A percentile compares a stretch with the other conserved stretches of the same genome.
phyloP scores from a whole-genome alignment of 2,113 vertebrate genomes.

The Pseudorhombus dupliciocellatus region DNA sequence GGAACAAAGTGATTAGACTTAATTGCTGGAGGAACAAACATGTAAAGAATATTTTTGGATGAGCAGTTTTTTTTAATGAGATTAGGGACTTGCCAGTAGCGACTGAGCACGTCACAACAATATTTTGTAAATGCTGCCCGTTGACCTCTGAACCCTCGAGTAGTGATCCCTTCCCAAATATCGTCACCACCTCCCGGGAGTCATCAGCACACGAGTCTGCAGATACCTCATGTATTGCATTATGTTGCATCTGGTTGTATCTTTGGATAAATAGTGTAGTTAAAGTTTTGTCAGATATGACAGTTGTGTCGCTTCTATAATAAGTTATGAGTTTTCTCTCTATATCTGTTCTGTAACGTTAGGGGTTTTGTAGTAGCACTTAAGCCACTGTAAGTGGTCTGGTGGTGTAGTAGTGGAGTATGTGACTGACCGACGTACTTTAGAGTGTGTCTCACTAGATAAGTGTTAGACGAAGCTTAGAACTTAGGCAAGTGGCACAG shows the following conservation, averaged over 20 bases:
- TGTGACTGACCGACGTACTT: background rate
- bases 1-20: constrained; percentile 25
- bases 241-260: background rate
- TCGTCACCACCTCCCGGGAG: constrained; percentile 27
- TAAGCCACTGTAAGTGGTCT: constrained; percentile 41
- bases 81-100: constrained; percentile 43
- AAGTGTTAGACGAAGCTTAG: constrained; percentile 17
- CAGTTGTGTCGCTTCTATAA: constrained; percentile 11
- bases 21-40: constrained; percentile 58
- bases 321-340: constrained; percentile 10
- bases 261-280: constrained; percentile 7
- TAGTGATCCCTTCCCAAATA: constrained; percentile 39
- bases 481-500: constrained; percentile 8
- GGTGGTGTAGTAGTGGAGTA: constrained; percentile 25
- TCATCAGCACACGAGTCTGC: constrained; percentile 5
- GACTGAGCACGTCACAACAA: constrained; percentile 22
- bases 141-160: constrained; percentile 44
- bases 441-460: constrained; percentile 6
- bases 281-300: constrained; percentile 15
- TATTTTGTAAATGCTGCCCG: constrained; percentile 49
- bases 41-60: constrained; percentile 69
- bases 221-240: constrained; percentile 38
- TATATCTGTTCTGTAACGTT: constrained; percentile 25
- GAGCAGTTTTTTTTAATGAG: constrained; percentile 40
- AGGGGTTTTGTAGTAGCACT: constrained; percentile 36